Evolutionary conservation across 1,140 invertebrate species (phyloP), one percentile per base, ranked within the genome.

Genomic region (Caerostris darwini): DNA sequence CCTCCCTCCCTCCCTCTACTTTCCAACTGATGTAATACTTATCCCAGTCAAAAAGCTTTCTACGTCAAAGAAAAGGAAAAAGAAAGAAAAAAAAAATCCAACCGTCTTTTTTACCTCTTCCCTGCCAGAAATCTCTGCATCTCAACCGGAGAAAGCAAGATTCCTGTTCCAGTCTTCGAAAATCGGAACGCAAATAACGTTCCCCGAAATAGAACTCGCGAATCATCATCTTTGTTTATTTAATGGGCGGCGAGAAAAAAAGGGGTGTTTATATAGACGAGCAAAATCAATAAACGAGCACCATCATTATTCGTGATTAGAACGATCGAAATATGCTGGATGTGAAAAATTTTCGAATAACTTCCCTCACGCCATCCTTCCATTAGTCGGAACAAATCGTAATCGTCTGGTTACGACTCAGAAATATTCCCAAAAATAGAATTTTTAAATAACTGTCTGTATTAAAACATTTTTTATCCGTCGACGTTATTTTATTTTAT

Each of bases 221-320:
- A 12, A 89, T 89, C 87, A 17, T 54, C 64, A 56, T 64, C 58
- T 10, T 7, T 59, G 59, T 61, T 71, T 89, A 71, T 89, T 89
- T 89, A 56, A 53, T 14, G 50, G 14, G 64, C 17, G 34, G 14
- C 34, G 12, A 7, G 14, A 14, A 54, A 19, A 3, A 7, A 61
- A 57, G 10, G 7, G 61, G 85, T 59, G 85, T 59, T 59, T 54
- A 61, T 58, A 87, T 10, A 61, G 85, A 56, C 7, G 57, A 61
- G 50, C 71, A 19, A n/a, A 69, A 89, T 89, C 87, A 89, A 89
- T 89, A 89, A 89, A 89, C 64, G 71, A 71, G n/a, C 87, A 54
- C 71, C 61, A 50, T 77, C 71, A 34, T 50, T 67, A 77, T 77
- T 77, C 71, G 71, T 77, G 71, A 77, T 77, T 77, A 77, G 71